These are phyloP conservation scores for Pachyseris speciosa DNA, from an alignment of 64 coral and sea anemone genomes.

Conservation along the genomic window DNA sequence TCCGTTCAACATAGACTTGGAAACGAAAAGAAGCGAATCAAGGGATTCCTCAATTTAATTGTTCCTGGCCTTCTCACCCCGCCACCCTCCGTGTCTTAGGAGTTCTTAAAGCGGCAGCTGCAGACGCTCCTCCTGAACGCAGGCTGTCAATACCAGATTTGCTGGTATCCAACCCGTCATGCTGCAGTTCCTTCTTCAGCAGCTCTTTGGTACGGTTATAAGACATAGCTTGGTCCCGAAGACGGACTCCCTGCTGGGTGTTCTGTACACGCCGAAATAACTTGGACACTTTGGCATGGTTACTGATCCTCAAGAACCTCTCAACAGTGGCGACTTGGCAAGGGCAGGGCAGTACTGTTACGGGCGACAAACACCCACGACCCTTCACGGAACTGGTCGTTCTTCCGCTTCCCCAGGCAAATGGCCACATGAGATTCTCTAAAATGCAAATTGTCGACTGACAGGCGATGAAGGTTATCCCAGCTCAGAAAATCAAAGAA, in stretches of 20 bases:
- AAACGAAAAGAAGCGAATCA: conserved; percentile 9
- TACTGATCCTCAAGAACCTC: conserved; percentile 4
- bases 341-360: background rate
- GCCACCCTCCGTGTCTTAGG: conserved; percentile 14
- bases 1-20: no score
- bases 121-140: conserved; percentile 30
- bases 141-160: conserved; percentile 10
- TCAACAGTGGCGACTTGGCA: background rate
- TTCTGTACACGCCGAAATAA: background rate
- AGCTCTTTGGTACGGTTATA: conserved; percentile 6
- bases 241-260: background rate
- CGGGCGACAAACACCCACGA: conserved; percentile 51
- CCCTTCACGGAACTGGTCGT: conserved; percentile 64
- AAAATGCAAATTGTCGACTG: conserved; percentile 42
- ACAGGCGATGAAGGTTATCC: conserved; percentile 49
- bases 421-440: conserved; percentile 45
- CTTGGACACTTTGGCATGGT: background rate
- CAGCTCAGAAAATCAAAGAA: conserved; percentile 50
- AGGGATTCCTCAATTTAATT: conserved; percentile 38
- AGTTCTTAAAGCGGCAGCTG: conserved; percentile 14
- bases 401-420: conserved; percentile 59
- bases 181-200: background rate
- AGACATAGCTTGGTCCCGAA: conserved; percentile 16
- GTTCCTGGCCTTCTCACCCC: conserved; percentile 30
- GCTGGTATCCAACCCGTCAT: conserved; percentile 9